Percentiles rank a stretch among this genome's conserved stretches.
Conservation (phyloP, 1,140 invertebrate species). For the Thaumetopoea pityocampa region DNA sequence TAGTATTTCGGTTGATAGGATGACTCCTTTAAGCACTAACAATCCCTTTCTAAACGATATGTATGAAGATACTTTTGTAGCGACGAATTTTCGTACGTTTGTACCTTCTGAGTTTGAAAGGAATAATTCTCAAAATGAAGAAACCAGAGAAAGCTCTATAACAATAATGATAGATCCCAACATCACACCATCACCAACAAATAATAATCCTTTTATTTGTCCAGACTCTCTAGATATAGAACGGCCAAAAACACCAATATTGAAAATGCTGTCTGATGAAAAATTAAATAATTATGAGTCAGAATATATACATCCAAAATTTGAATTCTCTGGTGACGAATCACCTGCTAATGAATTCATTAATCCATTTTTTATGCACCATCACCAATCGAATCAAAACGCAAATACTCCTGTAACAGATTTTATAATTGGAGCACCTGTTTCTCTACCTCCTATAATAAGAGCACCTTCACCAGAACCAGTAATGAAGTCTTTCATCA, state of each 20-base stretch:
- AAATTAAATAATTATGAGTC: slow-evolving; percentile 31
- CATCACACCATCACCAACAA: slow-evolving; percentile 16
- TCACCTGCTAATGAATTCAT: slow-evolving; percentile 44
- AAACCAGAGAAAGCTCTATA: slow-evolving; percentile 33
- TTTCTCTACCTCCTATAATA: slow-evolving; percentile 57
- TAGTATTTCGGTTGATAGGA: slow-evolving; percentile 31
- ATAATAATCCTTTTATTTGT: slow-evolving; percentile 44
- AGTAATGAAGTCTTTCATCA: slow-evolving; percentile 40
- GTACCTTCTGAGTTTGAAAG: slow-evolving; percentile 55
- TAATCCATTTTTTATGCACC: slow-evolving; percentile 53
- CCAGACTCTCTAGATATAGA: slow-evolving; percentile 24
- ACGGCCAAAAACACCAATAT: slow-evolving; percentile 56
- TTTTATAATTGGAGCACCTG: slow-evolving; percentile 72
- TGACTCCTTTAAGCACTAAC: slow-evolving; percentile 30
- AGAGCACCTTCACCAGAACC: slow-evolving; percentile 37
- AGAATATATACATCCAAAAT: slow-evolving; percentile 30
- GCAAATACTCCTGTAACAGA: slow-evolving; percentile 44
- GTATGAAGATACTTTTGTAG: slow-evolving; percentile 35
- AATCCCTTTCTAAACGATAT: slow-evolving; percentile 54
- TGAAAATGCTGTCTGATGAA: slow-evolving; percentile 52
- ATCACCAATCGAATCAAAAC: slow-evolving; percentile 29
- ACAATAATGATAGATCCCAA: slow-evolving; percentile 34
- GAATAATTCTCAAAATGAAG: slow-evolving; percentile 58
- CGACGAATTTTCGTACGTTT: slow-evolving; percentile 40
- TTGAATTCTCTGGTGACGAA: slow-evolving; percentile 26